phyloP scores from a whole-genome alignment of 2,113 vertebrate genomes.

The Tyrannus savana region DNA sequence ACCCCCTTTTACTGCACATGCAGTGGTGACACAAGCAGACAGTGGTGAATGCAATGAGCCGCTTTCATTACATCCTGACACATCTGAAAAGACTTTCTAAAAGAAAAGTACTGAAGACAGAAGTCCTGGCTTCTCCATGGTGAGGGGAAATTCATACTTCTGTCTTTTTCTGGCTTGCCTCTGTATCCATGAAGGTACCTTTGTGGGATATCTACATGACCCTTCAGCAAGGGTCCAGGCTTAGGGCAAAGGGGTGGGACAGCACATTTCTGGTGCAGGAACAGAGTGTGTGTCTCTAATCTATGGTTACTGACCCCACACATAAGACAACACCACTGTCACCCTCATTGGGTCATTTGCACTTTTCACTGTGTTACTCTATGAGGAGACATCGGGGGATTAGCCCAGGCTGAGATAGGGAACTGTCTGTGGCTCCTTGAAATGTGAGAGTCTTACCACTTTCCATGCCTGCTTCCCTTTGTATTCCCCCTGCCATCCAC shows the following conservation, averaged over 20 bases:
- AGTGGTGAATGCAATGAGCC: neutral
- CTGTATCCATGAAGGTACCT: neutral
- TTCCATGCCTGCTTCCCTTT: neutral
- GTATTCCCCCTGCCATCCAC: accelerated
- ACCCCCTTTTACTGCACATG: neutral
- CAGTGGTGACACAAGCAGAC: accelerated
- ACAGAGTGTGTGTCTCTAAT: neutral
- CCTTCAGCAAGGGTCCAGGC: neutral
- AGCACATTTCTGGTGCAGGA: neutral
- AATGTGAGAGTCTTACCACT: neutral
- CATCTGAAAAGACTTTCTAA: neutral
- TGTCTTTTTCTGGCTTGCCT: neutral
- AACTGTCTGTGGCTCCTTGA: neutral
- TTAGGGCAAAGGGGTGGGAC: neutral
- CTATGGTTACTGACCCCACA: too few species aligned
- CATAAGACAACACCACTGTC: neutral
- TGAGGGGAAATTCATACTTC: neutral
- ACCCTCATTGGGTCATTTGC: neutral
- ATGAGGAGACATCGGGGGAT: neutral
- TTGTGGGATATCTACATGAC: neutral
- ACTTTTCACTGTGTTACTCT: neutral
- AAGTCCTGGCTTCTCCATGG: neutral
- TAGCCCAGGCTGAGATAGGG: neutral
- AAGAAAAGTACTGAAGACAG: neutral
- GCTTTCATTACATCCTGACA: neutral